phyloP scores from a whole-genome alignment of 2,113 vertebrate species.

The Myiopsitta monachus region DNA sequence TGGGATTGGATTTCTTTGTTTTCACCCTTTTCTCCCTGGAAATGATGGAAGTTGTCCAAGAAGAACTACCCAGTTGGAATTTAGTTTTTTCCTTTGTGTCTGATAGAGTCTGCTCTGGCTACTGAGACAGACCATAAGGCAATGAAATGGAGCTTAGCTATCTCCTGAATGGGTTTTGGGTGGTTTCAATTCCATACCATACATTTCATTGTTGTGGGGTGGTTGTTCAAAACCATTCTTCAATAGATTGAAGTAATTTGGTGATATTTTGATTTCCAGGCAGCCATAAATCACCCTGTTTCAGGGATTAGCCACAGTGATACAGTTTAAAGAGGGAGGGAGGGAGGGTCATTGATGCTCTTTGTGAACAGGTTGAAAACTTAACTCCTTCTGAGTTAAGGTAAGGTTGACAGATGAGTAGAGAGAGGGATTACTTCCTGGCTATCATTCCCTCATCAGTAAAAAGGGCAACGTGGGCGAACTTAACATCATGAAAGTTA shows the following conservation, averaged over 20 bases:
- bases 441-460: not conserved
- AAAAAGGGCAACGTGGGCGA: not conserved
- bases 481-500: not conserved
- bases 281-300: not conserved
- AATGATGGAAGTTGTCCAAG: not conserved
- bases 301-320: not conserved
- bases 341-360: not conserved
- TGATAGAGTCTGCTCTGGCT: not conserved
- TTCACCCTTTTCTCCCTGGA: not conserved
- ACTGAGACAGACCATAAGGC: not conserved
- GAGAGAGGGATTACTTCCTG: not conserved
- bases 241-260: not conserved
- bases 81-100: not conserved
- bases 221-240: not conserved
- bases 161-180: not conserved
- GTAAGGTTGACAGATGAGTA: not conserved
- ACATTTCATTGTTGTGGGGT: not conserved
- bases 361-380: not conserved
- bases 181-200: not conserved
- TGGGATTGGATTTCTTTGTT: not conserved
- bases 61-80: not conserved
- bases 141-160: not conserved
- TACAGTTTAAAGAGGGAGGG: not conserved
- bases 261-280: not conserved
- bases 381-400: not conserved